Evolutionary conservation across 1,140 invertebrate species (phyloP), one percentile per base, ranked within the genome.

Genomic region (Chrysoperla carnea): DNA sequence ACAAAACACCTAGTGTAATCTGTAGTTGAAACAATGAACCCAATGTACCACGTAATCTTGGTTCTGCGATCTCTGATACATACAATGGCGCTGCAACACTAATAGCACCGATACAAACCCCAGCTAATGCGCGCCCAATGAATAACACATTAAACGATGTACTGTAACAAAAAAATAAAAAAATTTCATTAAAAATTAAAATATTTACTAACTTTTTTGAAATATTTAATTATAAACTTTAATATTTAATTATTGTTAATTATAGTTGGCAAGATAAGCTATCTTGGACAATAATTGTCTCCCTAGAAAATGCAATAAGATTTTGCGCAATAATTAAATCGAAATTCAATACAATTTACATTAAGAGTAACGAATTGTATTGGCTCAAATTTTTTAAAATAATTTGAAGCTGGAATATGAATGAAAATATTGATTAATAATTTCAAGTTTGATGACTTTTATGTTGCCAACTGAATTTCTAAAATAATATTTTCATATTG

Each of bases 1-100:
- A 64, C 5, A 81, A 58, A 12, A 81, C 69, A 12, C 79, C 80
- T 27, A 73, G 59, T 5, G 72, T 69, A 12, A 81, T 69, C 40
- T 74, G 70, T 2, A 82, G 63, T 49, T 82, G 78, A 41, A 77
- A 76, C 48, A 76, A 73, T 27, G 73, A 72, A 6, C 75, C 75
- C 2, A 82, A 53, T 2, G 70, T 62, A 6, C 76, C 75, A 41
- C 79, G 56, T 8, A 75, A 60, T 6, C 66, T 62, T 12, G 67
- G 64, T 44, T 80, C 72, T 0, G 76, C 68, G 36, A 79, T 75
- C 60, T 84, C 81, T 37, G 74, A 74, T 6, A 73, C 54, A 50
- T 72, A 75, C 9, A 72, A 66, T 2, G 79, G 78, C 8, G 70
- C 67, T 35, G 67, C 66, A 2, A 81, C 73, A 41, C 72, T 73